Base-by-base conservation (phyloP, 2,113 vertebrate species). In the Tyto alba region DNA sequence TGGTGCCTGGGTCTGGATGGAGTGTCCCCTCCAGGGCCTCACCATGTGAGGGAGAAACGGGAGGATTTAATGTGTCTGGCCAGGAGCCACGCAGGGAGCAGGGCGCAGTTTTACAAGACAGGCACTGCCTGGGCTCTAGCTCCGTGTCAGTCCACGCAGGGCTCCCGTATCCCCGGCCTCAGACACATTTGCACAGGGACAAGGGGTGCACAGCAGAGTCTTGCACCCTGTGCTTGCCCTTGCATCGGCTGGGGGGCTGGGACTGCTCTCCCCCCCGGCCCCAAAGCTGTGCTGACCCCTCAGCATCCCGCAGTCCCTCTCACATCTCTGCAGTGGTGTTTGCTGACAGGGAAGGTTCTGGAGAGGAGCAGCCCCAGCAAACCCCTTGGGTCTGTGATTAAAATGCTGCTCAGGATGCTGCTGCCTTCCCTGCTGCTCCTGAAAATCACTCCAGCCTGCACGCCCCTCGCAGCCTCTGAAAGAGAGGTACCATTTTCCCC, bases 201-300 rank as follows among this genome's bases (percentile, higher is more conserved):
- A 2, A 47, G 93, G 29, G 50, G 40, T 3, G 6, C 73, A 13
- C 17, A 22, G 77, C 1, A 0, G 34, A 2, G 32, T 16, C 67
- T 52, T 1, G 1, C 66, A 36, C 40, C 34, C 34, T 26, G 16
- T 16, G 6, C 32, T 50, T n/a, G 29, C 36, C 55, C 72, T 18
- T 6, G 6, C 0, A 0, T 10, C 3, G 1, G 68, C 48, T 2
- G 1, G 2, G 32, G 80, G 21, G 2, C n/a, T 21, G 63, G 77
- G 40, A 8, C 7, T 5, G 52, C 45, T 36, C 66, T 66, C 38
- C 80, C 55, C 43, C 5, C 11, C 1, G 2, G 2, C 73, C 21
- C 73, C 11, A 0, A 10, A 50, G 50, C 56, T 47, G 34, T 3
- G 27, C 47, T n/a, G 27, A 19, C 25, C n/a, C 55, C 71, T 63